phyloP scores from a whole-genome alignment of 2,888 invertebrate species.

The Cosmia pyralina region DNA sequence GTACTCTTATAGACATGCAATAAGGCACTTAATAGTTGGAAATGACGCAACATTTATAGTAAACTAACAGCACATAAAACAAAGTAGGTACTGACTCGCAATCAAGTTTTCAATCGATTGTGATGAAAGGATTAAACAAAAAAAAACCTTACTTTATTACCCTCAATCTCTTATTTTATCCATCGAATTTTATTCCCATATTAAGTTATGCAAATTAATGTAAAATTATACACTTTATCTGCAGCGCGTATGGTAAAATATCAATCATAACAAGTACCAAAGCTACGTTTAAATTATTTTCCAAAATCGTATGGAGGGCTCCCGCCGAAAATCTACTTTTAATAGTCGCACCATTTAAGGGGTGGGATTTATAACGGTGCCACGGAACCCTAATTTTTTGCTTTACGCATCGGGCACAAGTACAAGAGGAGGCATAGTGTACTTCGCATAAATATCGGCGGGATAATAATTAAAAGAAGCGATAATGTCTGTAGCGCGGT shows the following conservation, averaged over 20 bases:
- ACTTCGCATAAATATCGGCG: slow-evolving; percentile 85
- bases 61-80: slow-evolving; percentile 23
- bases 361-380: slow-evolving; percentile 52
- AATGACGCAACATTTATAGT: slow-evolving; percentile 24
- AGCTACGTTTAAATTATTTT: slow-evolving; percentile 57
- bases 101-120: slow-evolving; percentile 23
- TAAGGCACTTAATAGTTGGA: slow-evolving; percentile 60
- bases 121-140: slow-evolving; percentile 28
- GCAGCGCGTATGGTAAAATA: slow-evolving; percentile 55
- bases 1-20: slow-evolving; percentile 65
- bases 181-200: slow-evolving; percentile 39
- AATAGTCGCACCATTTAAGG: slow-evolving; percentile 62
- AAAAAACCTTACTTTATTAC: slow-evolving; percentile 16
- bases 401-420: slow-evolving; percentile 61
- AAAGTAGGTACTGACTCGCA: slow-evolving; percentile 29
- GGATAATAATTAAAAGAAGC: slow-evolving; percentile 90
- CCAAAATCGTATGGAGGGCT: slow-evolving; percentile 58
- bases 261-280: slow-evolving; percentile 55
- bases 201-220: slow-evolving; percentile 54
- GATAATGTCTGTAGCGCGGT: slow-evolving; percentile 89
- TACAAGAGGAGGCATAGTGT: slow-evolving; percentile 72
- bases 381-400: slow-evolving; percentile 59
- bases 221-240: slow-evolving; percentile 54
- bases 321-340: slow-evolving; percentile 58
- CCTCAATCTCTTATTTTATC: slow-evolving; percentile 24